Percentiles rank a stretch among this genome's conserved stretches.
Evolutionary conservation across 2,797 vertebrate genomes (phyloP).

Genomic region (Brachymystax lenok): DNA sequence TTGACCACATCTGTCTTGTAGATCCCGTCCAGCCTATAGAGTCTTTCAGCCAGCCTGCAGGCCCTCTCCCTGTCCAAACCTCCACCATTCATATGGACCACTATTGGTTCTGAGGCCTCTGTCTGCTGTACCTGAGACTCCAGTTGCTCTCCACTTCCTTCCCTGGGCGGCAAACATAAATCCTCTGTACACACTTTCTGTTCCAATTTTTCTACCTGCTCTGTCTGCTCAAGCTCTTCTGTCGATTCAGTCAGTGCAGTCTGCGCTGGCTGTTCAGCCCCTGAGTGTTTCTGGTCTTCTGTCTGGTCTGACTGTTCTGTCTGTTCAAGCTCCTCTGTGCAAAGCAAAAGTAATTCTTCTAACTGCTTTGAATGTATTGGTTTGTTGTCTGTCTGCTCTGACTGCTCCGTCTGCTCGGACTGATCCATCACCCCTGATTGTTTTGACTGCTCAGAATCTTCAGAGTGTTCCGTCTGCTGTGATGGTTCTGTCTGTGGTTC

Average conservation of each 20-base stretch:
- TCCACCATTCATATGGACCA: constrained; percentile 58
- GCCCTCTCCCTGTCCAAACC: constrained; percentile 70
- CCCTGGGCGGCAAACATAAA: not conserved
- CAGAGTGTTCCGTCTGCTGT: constrained; percentile 8
- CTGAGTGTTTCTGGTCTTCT: not conserved
- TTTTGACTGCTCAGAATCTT: not conserved
- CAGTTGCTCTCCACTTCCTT: not conserved
- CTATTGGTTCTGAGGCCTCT: constrained; percentile 11
- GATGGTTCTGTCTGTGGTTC: constrained; percentile 29
- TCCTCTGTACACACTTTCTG: not conserved
- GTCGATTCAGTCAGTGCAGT: not conserved
- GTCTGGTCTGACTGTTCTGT: constrained; percentile 13
- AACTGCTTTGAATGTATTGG: not conserved
- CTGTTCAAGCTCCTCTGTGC: constrained; percentile 5
- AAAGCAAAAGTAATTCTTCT: constrained; percentile 6
- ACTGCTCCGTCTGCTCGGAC: not conserved
- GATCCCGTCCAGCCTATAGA: constrained; percentile 82
- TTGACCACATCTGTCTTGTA: constrained; percentile 85
- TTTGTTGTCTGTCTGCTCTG: not conserved
- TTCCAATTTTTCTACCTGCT: not conserved
- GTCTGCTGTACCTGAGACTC: constrained; percentile 21
- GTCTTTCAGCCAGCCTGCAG: constrained; percentile 73
- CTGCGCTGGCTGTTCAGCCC: not conserved
- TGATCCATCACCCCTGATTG: not conserved
- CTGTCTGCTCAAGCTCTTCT: constrained; percentile 4